These are phyloP conservation scores for Coturnix japonica DNA, from an alignment of 2,113 vertebrate species.

Conservation along the genomic window DNA sequence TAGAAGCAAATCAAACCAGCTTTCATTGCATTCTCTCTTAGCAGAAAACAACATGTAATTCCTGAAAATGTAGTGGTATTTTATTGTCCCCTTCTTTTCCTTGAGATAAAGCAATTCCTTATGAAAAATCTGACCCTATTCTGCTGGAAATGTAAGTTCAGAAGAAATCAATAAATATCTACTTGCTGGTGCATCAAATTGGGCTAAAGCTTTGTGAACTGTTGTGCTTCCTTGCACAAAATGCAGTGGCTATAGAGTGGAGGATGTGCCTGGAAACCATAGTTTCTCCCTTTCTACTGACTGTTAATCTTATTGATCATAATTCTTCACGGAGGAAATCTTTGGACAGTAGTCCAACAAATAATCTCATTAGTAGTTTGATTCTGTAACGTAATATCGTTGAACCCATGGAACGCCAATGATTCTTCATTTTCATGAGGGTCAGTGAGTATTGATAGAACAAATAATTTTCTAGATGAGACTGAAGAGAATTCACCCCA, in stretches of 20 bases:
- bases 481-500: background rate
- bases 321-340: background rate
- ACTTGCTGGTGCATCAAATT: background rate
- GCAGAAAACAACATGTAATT: background rate
- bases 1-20: background rate
- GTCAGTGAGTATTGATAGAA: background rate
- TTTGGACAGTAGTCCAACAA: background rate
- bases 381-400: background rate
- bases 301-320: background rate
- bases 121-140: constrained; percentile 22
- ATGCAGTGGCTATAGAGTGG: background rate
- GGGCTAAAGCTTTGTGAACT: background rate
- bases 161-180: background rate
- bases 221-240: background rate
- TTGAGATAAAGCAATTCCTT: background rate
- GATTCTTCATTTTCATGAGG: background rate
- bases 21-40: background rate
- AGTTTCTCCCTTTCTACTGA: background rate
- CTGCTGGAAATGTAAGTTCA: background rate
- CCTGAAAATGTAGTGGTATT: background rate
- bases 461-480: background rate
- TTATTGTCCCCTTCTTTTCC: background rate
- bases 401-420: background rate
- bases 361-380: background rate
- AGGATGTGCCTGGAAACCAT: background rate